Conservation (phyloP, 1,140 invertebrate species). For the Caenorhabditis remanei region DNA sequence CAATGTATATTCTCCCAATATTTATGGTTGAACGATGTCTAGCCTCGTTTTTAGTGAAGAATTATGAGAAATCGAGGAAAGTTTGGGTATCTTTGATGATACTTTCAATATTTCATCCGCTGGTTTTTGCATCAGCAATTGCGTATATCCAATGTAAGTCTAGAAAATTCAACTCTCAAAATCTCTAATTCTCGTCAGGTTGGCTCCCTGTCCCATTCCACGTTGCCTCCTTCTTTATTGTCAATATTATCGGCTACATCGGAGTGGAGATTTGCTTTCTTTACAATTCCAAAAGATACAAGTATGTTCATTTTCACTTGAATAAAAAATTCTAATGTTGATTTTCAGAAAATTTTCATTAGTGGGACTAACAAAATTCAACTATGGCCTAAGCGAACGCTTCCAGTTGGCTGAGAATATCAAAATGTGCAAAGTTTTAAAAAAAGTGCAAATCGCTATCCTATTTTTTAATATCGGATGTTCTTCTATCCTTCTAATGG, state of each 20-base stretch:
- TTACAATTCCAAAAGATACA: background rate
- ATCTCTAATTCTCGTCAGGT: background rate
- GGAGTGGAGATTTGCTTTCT: constrained; percentile 8
- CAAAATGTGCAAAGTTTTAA: constrained; percentile 25
- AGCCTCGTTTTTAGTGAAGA: constrained; percentile 35
- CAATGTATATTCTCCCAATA: constrained; percentile 42
- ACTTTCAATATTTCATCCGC: constrained; percentile 26
- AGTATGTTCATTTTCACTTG: background rate
- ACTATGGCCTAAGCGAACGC: background rate
- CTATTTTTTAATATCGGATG: constrained; percentile 31
- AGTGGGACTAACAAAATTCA: background rate
- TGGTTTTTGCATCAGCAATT: constrained; percentile 25
- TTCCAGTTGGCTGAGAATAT: constrained; percentile 21
- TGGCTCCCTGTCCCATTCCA: background rate
- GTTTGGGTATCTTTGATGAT: constrained; percentile 38
- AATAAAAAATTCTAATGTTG: background rate
- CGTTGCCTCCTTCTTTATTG: background rate
- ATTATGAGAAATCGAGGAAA: constrained; percentile 24
- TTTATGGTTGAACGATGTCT: constrained; percentile 36
- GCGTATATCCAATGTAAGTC: constrained; percentile 32
- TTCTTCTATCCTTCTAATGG: constrained; percentile 31
- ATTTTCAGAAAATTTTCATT: background rate
- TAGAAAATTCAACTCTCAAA: background rate
- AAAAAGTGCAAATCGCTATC: constrained; percentile 16
- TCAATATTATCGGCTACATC: constrained; percentile 8